A percentile compares a stretch with the other conserved stretches of the same genome.
Conservation (phyloP, 2,113 vertebrate species). For the Oophaga pumilio region DNA sequence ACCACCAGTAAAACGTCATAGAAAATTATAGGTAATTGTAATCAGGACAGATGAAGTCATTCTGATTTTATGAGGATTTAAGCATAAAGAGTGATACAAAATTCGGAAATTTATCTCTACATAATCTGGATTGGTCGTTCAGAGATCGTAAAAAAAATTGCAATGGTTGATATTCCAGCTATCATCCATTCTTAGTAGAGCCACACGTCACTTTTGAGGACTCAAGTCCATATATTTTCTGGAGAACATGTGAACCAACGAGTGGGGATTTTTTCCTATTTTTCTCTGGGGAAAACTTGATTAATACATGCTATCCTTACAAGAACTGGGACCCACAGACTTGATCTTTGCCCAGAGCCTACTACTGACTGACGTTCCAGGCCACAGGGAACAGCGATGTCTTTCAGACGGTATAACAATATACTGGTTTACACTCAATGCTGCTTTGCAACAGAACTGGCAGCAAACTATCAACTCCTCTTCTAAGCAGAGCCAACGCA, state of each 20-base stretch:
- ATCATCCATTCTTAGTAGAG: neutral
- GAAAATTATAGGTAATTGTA: neutral
- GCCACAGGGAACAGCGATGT: neutral
- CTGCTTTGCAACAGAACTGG: neutral
- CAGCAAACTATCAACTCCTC: neutral
- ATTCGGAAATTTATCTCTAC: neutral
- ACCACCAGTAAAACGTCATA: neutral
- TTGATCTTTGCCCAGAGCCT: constrained; percentile 15
- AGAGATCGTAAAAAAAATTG: neutral
- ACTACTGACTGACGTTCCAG: neutral
- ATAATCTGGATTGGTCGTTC: neutral
- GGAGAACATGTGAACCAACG: neutral
- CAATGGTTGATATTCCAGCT: neutral
- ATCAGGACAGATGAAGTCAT: neutral
- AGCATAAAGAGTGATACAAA: neutral
- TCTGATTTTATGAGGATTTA: neutral
- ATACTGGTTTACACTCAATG: neutral
- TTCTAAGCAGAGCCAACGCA: neutral
- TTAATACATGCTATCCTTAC: neutral
- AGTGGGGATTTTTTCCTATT: neutral
- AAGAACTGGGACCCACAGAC: neutral
- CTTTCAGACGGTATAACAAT: neutral
- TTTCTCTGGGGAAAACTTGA: neutral
- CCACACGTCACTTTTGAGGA: neutral
- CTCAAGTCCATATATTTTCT: neutral